These are phyloP conservation scores for Pluvianellus socialis DNA, from an alignment of 2,113 vertebrate species.

Conservation along the genomic window DNA sequence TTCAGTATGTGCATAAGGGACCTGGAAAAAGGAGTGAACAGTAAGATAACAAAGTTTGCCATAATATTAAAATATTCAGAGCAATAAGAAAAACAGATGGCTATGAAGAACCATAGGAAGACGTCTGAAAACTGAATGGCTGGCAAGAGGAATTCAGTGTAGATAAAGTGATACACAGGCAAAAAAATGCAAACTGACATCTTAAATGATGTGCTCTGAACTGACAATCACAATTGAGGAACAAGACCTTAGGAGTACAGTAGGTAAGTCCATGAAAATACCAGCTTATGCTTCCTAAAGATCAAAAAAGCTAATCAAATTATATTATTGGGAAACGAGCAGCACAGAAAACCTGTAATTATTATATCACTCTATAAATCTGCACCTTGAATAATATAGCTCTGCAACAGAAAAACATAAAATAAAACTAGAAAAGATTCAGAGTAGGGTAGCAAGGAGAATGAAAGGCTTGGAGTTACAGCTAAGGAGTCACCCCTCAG, in stretches of 20 bases:
- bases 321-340: not conserved
- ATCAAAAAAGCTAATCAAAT: not conserved
- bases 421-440: not conserved
- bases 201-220: not conserved
- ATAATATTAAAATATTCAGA: not conserved
- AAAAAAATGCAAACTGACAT: not conserved
- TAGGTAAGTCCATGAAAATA: not conserved
- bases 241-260: not conserved
- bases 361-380: not conserved
- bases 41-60: not conserved
- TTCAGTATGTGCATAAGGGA: not conserved
- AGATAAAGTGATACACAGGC: not conserved
- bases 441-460: not conserved
- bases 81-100: not conserved
- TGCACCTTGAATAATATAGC: not conserved
- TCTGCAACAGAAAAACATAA: not conserved
- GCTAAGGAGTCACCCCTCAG: not conserved
- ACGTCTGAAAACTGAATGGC: not conserved
- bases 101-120: not conserved
- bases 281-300: not conserved
- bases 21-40: not conserved
- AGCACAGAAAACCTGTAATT: not conserved
- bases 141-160: not conserved
- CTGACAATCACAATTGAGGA: not conserved
- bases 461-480: not conserved